phyloP scores from a whole-genome alignment of 2,888 invertebrate species.

The Encarsia formosa region DNA sequence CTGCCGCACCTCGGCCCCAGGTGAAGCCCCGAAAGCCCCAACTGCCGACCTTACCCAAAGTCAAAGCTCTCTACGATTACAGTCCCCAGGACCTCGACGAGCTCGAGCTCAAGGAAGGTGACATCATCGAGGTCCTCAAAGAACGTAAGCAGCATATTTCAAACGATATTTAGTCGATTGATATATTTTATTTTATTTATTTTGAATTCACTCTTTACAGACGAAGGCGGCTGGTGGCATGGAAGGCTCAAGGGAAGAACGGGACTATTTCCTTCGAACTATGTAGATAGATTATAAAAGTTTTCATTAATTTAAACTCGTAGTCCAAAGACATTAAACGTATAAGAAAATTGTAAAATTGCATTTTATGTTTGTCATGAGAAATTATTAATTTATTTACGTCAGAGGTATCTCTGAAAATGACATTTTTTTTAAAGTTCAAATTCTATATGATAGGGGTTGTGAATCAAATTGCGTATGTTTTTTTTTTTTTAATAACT shows the following conservation, averaged over 20 bases:
- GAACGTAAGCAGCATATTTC: conserved; percentile 52
- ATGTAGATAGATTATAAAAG: conserved; percentile 53
- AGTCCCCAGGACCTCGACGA: conserved; percentile 65
- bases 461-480: too few relatives aligned
- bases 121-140: conserved; percentile 59
- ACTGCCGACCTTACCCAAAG: conserved; percentile 48
- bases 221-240: conserved; percentile 67
- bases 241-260: conserved; percentile 57
- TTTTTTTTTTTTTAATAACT: too few relatives aligned
- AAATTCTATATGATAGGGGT: too few relatives aligned
- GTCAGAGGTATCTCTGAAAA: conserved; percentile 4
- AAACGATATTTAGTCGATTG: neutral
- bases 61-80: conserved; percentile 59
- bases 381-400: conserved; percentile 5
- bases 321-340: conserved; percentile 25
- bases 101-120: conserved; percentile 59
- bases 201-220: conserved; percentile 42
- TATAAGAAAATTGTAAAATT: conserved; percentile 10
- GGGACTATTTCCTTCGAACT: conserved; percentile 65
- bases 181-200: neutral
- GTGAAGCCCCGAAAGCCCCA: conserved; percentile 50
- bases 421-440: too few relatives aligned
- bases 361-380: neutral
- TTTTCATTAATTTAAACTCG: too few relatives aligned
- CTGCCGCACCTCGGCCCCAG: conserved; percentile 29